phyloP scores from a whole-genome alignment of 2,797 vertebrate species.

The Neoniphon sammara region DNA sequence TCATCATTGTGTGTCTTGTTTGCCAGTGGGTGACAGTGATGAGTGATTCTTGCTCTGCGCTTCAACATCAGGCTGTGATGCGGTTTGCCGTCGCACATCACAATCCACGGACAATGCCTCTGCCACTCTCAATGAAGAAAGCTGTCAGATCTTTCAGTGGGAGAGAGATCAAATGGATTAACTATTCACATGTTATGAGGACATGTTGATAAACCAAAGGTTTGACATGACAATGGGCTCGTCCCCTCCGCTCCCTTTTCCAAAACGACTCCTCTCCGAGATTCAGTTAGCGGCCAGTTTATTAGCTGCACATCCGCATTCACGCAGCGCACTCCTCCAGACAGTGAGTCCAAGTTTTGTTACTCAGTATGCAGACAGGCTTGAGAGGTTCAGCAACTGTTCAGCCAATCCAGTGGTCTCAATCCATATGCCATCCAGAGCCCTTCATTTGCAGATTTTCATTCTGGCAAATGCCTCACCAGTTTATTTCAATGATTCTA shows the following conservation, averaged over 20 bases:
- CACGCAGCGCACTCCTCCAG: constrained; percentile 43
- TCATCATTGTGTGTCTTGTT: constrained; percentile 73
- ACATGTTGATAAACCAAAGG: constrained; percentile 71
- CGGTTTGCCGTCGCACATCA: constrained; percentile 70
- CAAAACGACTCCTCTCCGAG: constrained; percentile 39
- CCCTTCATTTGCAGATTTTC: too few species aligned
- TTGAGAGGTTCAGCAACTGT: constrained; percentile 39
- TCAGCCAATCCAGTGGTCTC: constrained; percentile 32
- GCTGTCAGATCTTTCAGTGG: constrained; percentile 72
- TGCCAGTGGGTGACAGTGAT: constrained; percentile 77
- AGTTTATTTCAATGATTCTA: too few species aligned
- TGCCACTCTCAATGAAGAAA: constrained; percentile 78
- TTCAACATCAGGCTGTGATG: constrained; percentile 69
- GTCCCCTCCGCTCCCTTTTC: constrained; percentile 37
- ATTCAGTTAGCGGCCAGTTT: constrained; percentile 53
- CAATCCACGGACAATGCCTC: constrained; percentile 76
- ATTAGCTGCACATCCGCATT: constrained; percentile 40
- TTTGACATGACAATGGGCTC: constrained; percentile 60
- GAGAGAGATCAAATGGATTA: constrained; percentile 73
- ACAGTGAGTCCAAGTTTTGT: constrained; percentile 52
- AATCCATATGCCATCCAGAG: constrained; percentile 22
- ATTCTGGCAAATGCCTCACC: not conserved
- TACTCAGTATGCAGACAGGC: constrained; percentile 52
- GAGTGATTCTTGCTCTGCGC: constrained; percentile 66
- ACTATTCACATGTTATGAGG: constrained; percentile 69